phyloP scores from a whole-genome alignment of 2,888 invertebrate genomes.

The Rotaria socialis region DNA sequence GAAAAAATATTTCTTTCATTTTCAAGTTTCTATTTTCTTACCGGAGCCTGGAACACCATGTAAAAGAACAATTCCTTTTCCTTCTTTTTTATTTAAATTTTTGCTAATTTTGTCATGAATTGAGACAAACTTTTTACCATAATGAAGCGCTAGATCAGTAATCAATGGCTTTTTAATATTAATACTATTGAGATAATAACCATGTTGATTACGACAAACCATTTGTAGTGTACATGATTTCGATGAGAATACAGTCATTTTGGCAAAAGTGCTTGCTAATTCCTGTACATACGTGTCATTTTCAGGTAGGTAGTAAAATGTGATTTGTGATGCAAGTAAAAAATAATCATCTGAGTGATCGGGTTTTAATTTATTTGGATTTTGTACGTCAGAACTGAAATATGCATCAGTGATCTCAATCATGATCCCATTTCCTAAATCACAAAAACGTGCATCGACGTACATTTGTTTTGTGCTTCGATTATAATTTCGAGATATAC shows the following conservation, averaged over 20 bases:
- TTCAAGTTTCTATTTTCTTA: neutral
- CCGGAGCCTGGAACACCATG: conserved; percentile 15
- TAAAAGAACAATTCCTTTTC: conserved; percentile 28
- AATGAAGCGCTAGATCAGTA: conserved; percentile 33
- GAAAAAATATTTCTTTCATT: neutral
- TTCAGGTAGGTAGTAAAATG: neutral
- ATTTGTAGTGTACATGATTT: conserved; percentile 19
- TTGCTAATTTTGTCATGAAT: conserved; percentile 6
- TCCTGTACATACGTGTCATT: neutral
- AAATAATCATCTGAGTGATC: conserved; percentile 20
- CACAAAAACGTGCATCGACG: neutral
- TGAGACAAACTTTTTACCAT: neutral
- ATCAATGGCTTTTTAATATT: conserved; percentile 28
- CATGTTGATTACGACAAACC: conserved; percentile 36
- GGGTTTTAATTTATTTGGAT: conserved; percentile 15
- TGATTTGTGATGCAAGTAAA: neutral
- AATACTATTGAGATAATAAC: conserved; percentile 15
- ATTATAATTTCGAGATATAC: neutral
- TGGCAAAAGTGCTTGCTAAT: neutral
- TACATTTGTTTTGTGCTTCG: neutral
- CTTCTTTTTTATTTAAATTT: conserved; percentile 25
- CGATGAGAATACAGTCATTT: conserved; percentile 17
- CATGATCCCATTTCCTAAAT: neutral
- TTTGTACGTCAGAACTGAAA: neutral
- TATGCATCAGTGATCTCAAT: neutral